A percentile compares a stretch with the other conserved stretches of the same genome.
These are phyloP conservation scores for Pterocles gutturalis DNA, from an alignment of 2,113 vertebrate species.

Conservation along the genomic window DNA sequence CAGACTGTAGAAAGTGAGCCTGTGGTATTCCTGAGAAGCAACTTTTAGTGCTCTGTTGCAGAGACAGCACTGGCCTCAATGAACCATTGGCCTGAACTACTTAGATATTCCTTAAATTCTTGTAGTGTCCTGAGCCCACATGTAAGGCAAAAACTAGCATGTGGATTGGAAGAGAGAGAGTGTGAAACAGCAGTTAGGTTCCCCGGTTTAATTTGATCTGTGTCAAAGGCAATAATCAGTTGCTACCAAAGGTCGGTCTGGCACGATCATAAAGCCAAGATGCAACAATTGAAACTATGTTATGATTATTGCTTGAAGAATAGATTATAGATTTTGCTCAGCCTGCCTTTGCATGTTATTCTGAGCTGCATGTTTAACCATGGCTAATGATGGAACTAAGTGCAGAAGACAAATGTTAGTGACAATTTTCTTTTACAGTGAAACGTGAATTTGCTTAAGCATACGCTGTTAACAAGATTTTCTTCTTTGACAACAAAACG, in stretches of 20 bases:
- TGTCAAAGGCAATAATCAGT: neutral
- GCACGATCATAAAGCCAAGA: neutral
- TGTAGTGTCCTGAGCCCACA: fast-evolving
- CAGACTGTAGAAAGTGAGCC: neutral
- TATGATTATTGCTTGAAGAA: neutral
- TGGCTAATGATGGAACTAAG: neutral
- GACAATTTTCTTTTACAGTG: neutral
- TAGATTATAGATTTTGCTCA: neutral
- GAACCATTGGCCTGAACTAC: neutral
- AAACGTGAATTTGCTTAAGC: neutral
- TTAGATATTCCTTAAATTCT: neutral
- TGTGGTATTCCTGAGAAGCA: neutral
- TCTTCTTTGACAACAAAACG: neutral
- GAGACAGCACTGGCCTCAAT: neutral
- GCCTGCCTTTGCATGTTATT: neutral
- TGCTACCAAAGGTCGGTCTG: neutral
- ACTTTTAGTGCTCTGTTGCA: neutral
- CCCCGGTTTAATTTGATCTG: neutral
- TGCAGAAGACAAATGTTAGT: neutral
- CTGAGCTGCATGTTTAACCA: neutral
- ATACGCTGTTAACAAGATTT: neutral
- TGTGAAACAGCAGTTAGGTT: neutral
- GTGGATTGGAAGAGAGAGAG: neutral
- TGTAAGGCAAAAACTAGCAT: neutral
- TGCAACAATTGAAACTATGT: fast-evolving